These are phyloP conservation scores for Endomychus coccineus DNA, from an alignment of 2,888 invertebrate genomes.

Conservation along the genomic window DNA sequence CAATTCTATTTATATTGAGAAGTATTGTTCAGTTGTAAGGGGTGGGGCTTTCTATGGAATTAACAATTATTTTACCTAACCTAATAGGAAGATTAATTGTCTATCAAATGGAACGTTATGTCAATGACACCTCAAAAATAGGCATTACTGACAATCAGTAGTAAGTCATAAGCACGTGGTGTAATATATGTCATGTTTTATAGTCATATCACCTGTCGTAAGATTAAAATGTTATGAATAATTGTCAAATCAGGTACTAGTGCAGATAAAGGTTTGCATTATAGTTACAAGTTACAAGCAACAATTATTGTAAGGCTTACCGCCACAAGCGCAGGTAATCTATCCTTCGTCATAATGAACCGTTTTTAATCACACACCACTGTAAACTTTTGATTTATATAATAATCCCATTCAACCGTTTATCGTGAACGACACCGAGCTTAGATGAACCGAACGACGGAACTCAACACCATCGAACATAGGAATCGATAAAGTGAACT, in stretches of 20 bases:
- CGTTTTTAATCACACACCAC: slow-evolving; percentile 57
- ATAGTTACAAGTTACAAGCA: no score
- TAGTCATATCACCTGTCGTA: no score
- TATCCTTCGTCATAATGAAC: slow-evolving; percentile 88
- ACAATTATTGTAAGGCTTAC: no score
- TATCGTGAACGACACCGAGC: slow-evolving; percentile 58
- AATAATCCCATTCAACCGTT: slow-evolving; percentile 72
- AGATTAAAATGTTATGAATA: no score
- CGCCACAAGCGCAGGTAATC: slow-evolving; percentile 93
- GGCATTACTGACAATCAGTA: no score
- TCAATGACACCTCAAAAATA: no score
- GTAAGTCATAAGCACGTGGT: no score
- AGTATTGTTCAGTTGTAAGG: slow-evolving; percentile 20
- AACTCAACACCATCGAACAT: slow-evolving; percentile 35
- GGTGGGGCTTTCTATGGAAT: slow-evolving; percentile 32
- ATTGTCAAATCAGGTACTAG: no score
- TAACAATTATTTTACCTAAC: slow-evolving; percentile 30
- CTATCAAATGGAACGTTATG: no score
- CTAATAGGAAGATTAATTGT: slow-evolving; percentile 24
- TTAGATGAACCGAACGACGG: slow-evolving; percentile 60
- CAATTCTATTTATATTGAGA: no score
- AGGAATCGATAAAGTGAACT: slow-evolving; percentile 75
- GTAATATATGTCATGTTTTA: no score
- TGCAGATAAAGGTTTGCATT: no score
- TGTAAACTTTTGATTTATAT: slow-evolving; percentile 58